Base-by-base conservation (phyloP, 2,888 invertebrate species). In the Nephrotoma appendiculata region DNA sequence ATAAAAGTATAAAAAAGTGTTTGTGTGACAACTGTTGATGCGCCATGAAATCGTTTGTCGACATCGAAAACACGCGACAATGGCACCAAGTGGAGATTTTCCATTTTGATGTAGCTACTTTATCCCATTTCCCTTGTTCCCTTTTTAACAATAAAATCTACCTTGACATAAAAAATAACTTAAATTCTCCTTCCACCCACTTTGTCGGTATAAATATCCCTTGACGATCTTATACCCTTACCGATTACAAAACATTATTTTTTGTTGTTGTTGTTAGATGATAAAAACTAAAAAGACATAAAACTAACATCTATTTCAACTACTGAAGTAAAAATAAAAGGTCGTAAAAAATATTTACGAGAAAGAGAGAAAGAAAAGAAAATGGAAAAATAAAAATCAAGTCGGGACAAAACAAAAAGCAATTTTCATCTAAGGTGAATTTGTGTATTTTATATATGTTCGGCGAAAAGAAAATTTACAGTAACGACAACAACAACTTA, bases 291-390 rank as follows among this genome's bases (percentile, higher is more conserved):
- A 71, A 42, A 84, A 84, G 84, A 84, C 43, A 84, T 84, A 84
- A 84, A 84, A 84, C 84, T 84, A 84, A 42, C 84, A 84, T 84
- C 84, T 84, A 84, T 84, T 43, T 84, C 43, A 84, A 84, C 84
- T 84, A 84, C 41, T 84, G 43, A 84, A 84, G 43, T 43, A 84
- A 84, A 84, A 84, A 42, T 43, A 84, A 84, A 42, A 84, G 41
- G 84, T 84, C 84, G 84, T 84, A 84, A 84, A 71, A 84, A 84
- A 83, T 41, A 15, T 52, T 0, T 5, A 31, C 5, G 5, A 41
- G 1, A 31, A 41, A 83, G 41, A 83, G 52, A 15, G 15, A 52
- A 1, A 15, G 15, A 52, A 31, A 31, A 6, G 71, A 71, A 71
- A 71, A 71, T 71, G 71, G 31, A 9, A 71, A 71, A 71, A 71